Conservation (phyloP, 2,797 vertebrate genomes). For the Premnoplex brunnescens region DNA sequence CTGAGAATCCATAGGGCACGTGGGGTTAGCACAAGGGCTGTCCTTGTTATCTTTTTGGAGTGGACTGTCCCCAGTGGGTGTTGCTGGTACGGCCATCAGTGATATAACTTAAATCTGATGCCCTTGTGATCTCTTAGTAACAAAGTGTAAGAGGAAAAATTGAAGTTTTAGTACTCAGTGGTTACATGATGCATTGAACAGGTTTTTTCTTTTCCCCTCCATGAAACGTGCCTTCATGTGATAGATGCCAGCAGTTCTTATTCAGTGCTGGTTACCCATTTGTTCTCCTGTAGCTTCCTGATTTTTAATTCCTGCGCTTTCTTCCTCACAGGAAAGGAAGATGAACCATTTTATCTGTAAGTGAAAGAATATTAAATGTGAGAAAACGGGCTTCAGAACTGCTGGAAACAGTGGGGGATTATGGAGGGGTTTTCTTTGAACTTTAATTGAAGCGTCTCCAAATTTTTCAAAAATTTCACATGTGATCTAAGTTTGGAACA, state of each 20-base stretch:
- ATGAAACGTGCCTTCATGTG: not conserved
- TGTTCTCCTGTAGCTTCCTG: not conserved
- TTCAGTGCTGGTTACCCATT: not conserved
- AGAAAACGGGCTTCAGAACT: not conserved
- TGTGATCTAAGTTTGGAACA: not conserved
- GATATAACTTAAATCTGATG: not conserved
- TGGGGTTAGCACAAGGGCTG: accelerated
- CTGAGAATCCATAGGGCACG: accelerated
- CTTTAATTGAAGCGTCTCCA: not conserved
- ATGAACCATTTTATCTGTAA: not conserved
- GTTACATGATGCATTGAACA: not conserved
- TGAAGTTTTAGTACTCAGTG: accelerated
- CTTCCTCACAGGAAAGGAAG: not conserved
- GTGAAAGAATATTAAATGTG: not conserved
- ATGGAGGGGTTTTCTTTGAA: not conserved
- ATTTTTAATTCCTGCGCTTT: not conserved
- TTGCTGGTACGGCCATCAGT: not conserved
- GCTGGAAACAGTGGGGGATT: not conserved
- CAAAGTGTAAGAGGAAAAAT: not conserved
- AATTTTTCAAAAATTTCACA: accelerated
- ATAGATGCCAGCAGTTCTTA: not conserved
- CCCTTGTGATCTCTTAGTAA: not conserved
- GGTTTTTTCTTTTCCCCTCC: not conserved
- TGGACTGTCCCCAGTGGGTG: not conserved
- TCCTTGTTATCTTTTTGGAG: not conserved